Percentiles rank a stretch among this genome's conserved stretches.
phyloP scores from a whole-genome alignment of 1,140 invertebrate genomes.

The Dermatophagoides farinae region DNA sequence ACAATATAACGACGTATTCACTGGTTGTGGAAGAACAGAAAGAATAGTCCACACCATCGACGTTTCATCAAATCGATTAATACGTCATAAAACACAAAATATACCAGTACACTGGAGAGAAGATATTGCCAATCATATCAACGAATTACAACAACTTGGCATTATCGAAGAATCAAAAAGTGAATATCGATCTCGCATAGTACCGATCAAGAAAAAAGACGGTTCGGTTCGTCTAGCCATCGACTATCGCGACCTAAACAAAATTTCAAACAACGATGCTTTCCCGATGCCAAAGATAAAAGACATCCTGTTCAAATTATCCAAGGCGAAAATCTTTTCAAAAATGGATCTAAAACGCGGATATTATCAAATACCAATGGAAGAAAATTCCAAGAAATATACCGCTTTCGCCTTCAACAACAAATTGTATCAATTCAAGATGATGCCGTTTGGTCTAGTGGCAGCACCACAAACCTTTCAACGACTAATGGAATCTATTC shows the following conservation, averaged over 20 bases:
- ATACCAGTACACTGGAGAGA: neutral
- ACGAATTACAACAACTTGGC: neutral
- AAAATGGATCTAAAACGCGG: slow-evolving; percentile 13
- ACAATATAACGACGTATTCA: too few species aligned
- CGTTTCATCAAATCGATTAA: too few species aligned
- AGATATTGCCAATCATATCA: neutral
- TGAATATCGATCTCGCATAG: slow-evolving; percentile 16
- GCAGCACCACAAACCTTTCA: slow-evolving; percentile 21
- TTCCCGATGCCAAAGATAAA: slow-evolving; percentile 32
- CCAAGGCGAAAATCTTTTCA: neutral
- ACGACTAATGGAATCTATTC: slow-evolving; percentile 17
- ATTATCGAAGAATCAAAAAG: slow-evolving; percentile 18
- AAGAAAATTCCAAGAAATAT: neutral
- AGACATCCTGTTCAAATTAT: neutral
- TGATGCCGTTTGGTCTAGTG: slow-evolving; percentile 19
- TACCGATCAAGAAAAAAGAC: slow-evolving; percentile 29
- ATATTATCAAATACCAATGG: slow-evolving; percentile 13
- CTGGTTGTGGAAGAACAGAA: too few species aligned
- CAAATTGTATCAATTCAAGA: slow-evolving; percentile 16
- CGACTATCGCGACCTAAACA: slow-evolving; percentile 29
- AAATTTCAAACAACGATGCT: slow-evolving; percentile 25
- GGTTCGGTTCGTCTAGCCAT: slow-evolving; percentile 28
- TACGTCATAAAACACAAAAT: neutral
- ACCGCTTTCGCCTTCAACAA: slow-evolving; percentile 12
- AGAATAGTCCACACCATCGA: too few species aligned